Base-by-base conservation (phyloP, 2,113 vertebrate genomes). In the Callionymus lyra region DNA sequence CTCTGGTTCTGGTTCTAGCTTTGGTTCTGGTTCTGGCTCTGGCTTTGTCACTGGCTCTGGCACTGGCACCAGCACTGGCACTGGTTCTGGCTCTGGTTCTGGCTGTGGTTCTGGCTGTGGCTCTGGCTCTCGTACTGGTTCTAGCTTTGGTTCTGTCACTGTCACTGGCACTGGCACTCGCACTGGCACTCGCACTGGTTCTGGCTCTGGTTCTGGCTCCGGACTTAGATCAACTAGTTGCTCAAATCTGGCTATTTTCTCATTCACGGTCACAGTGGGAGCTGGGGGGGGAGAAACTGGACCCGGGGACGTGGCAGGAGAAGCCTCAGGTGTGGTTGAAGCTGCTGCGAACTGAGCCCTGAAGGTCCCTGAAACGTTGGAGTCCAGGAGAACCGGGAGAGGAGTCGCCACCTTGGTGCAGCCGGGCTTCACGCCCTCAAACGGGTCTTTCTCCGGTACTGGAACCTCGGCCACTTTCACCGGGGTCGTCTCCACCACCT, bases 381-480 rank as follows among this genome's bases (percentile, higher is more conserved):
- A 12, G 27, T 74, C 33, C 10, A 45, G 19, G 19, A 68, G 48
- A 16, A 47, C 47, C 2, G 73, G 65, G 15, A 72, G 65, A 1
- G 70, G 68, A 9, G 52, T 55, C 42, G 19, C 62, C 50, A 60
- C 44, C 35, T 70, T 68, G n/a, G 51, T 67, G 50, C 36, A 36
- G 1, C 55, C 68, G 16, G 68, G 55, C 19, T 35, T 53, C 58
- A 46, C 27, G 38, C 32, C 33, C 16, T 47, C 37, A 47, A 53
- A 56, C 0, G 41, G 56, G 10, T 66, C 47, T 19, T 45, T 41
- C 10, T 34, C 16, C 18, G 15, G 6, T 1, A 51, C 14, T 11
- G 51, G 18, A 31, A 38, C 1, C 2, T 42, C 40, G 10, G 56
- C 47, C 12, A 60, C 27, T 39, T 59, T 48, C 18, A 37, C 44